phyloP scores from a whole-genome alignment of 2,113 vertebrate genomes.

The Propithecus coquereli region DNA sequence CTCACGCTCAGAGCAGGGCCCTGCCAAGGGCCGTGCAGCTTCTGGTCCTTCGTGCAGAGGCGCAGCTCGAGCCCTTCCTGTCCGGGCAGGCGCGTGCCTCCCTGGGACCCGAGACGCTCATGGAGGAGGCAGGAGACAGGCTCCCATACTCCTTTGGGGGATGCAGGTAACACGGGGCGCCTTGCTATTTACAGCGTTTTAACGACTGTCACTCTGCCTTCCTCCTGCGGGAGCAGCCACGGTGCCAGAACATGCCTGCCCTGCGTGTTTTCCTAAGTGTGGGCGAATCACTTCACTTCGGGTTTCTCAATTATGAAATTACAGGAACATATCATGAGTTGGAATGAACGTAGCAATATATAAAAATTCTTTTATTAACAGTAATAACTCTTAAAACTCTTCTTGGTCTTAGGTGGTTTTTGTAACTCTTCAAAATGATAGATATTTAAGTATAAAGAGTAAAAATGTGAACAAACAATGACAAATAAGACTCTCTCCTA shows the following conservation, averaged over 20 bases:
- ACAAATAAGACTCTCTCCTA: neutral
- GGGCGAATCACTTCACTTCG: neutral
- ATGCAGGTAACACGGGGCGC: neutral
- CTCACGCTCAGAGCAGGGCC: neutral
- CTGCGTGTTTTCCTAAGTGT: neutral
- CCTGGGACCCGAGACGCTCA: neutral
- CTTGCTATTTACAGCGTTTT: slow-evolving; percentile 4
- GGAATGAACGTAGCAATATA: neutral
- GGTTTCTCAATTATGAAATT: neutral
- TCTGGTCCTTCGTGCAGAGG: neutral
- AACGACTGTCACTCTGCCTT: slow-evolving; percentile 43
- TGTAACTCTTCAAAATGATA: neutral
- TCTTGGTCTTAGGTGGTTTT: neutral
- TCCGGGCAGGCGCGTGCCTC: neutral
- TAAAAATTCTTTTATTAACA: neutral
- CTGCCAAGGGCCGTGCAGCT: neutral
- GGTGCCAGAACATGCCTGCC: neutral
- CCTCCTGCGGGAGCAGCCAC: neutral
- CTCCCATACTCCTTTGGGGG: neutral
- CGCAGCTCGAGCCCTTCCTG: neutral
- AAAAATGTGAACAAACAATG: neutral
- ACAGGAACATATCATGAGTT: neutral
- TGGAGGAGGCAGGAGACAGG: neutral
- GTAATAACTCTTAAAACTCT: neutral
- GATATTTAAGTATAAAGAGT: neutral